These are phyloP conservation scores for Mesoligia furuncula DNA, from an alignment of 2,888 invertebrate species.

Conservation along the genomic window DNA sequence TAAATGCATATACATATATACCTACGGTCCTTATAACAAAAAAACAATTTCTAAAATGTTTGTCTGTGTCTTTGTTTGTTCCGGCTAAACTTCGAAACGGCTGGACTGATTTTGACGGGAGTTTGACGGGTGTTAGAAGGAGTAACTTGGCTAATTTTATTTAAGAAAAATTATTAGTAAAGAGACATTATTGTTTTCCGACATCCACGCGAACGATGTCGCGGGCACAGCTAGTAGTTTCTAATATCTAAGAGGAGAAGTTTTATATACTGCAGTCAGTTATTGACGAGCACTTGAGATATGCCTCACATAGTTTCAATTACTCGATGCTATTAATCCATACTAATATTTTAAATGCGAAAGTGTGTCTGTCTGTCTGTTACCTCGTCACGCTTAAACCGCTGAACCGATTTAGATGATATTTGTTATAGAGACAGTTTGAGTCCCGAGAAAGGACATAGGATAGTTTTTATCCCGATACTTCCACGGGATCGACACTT, in stretches of 20 bases:
- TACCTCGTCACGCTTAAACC: too few species aligned
- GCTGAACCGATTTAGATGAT: too few species aligned
- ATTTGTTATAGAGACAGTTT: too few species aligned
- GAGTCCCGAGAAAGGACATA: too few species aligned
- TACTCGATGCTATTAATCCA: slow-evolving; percentile 21
- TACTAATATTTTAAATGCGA: too few species aligned
- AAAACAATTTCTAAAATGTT: too few species aligned
- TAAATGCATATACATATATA: too few species aligned
- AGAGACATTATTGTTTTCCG: neutral
- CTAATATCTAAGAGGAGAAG: slow-evolving; percentile 26
- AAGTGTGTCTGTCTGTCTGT: too few species aligned
- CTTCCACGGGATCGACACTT: too few species aligned
- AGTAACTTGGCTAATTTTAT: neutral
- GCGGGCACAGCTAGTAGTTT: slow-evolving; percentile 21
- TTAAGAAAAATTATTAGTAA: neutral
- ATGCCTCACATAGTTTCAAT: slow-evolving; percentile 31
- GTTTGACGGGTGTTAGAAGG: neutral
- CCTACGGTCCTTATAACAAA: too few species aligned
- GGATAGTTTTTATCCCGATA: too few species aligned
- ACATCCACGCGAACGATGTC: neutral
- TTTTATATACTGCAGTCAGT: slow-evolving; percentile 33
- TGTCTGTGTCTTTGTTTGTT: neutral
- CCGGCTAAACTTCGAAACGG: neutral
- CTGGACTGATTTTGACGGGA: neutral
- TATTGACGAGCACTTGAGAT: slow-evolving; percentile 47